Evolutionary conservation across 2,113 vertebrate species (phyloP), one percentile per base, ranked within the genome.

Genomic region (Lycaon pictus): DNA sequence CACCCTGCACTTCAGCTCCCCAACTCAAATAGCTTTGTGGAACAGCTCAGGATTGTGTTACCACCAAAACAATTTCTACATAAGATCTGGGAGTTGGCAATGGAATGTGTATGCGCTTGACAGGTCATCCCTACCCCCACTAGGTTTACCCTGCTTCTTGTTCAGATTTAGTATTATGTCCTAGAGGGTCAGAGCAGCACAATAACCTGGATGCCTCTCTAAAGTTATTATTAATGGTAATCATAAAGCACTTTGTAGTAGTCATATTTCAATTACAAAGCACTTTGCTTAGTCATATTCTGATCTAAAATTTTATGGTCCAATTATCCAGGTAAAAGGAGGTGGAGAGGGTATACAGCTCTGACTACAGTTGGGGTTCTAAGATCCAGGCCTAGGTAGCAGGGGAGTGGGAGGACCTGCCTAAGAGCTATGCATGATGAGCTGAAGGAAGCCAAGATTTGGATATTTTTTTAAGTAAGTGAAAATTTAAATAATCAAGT

Each of bases 201-300:
- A 62, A 81, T 29, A 80, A 77, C 37, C 51, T 62, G 56, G 8
- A 69, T 87, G 23, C 16, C 11, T 16, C 11, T 19, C 35, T 43
- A 15, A 90, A 62, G 22, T 97, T 74, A 72, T 65, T 88, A 88
- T 79, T 88, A 77, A 90, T 74, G 37, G 37, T 80, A 86, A 84
- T 79, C 86, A 87, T 35, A 79, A 79, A 81, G 51, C 37, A 51
- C 72, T 76, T 76, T 76, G 72, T 76, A 77, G 25, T 69, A n/a
- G 67, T 19, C 3, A 1, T 69, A 69, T 69, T 69, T 69, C 67
- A 82, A 74, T 79, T 90, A 87, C 17, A 87, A 72, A 85, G 37
- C 37, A 29, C 43, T 29, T 87, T 90, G 15, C 23, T 95, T 37
- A 76, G 53, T 65, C 37, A 69, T 53, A 83, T 71, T 77, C 13